Evolutionary conservation across 2,797 vertebrate species (phyloP), one percentile per base, ranked within the genome.

Genomic region (Fistularia tabacaria): DNA sequence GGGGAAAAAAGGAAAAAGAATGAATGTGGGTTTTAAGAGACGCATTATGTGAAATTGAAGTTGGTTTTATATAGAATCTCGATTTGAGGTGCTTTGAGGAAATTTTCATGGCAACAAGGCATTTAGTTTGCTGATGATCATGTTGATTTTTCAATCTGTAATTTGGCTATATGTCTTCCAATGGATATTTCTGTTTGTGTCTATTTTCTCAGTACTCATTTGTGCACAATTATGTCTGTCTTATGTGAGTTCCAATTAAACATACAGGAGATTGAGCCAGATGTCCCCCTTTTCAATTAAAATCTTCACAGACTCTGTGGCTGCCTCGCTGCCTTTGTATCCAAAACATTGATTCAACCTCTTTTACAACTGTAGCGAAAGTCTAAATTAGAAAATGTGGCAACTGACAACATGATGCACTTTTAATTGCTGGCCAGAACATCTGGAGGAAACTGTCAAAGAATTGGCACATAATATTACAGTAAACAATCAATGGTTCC

Each of bases 361-460:
- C 38, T 55, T 57, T 66, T 38, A 62, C 38, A 49, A 57, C 39
- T 57, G 52, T 3, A 51, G 25, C 45, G 41, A 55, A 59, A 49
- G 51, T 14, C 53, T 11, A 48, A 15, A 62, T 59, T 39, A 46
- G 36, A 64, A 61, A 51, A 10, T 9, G 0, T 10, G 38, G 41
- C 49, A 46, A 51, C 36, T 40, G 15, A 66, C 56, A 57, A 66
- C 76, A 74, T 85, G 80, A 72, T 74, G 74, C 61, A n/a, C 64
- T 70, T 72, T 81, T 51, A 64, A 54, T 57, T 36, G 51, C 14
- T 7, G 14, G 60, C 53, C 55, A 40, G 48, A 60, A 41, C 69
- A 66, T 76, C 65, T 69, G 54, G 68, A 76, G 82, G 81, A 85
- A 82, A 49, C 67, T 47, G 39, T 56, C 6, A 66, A 14, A 62